Base-by-base conservation (phyloP, 2,797 vertebrate genomes). In the Chaunax sp. region DNA sequence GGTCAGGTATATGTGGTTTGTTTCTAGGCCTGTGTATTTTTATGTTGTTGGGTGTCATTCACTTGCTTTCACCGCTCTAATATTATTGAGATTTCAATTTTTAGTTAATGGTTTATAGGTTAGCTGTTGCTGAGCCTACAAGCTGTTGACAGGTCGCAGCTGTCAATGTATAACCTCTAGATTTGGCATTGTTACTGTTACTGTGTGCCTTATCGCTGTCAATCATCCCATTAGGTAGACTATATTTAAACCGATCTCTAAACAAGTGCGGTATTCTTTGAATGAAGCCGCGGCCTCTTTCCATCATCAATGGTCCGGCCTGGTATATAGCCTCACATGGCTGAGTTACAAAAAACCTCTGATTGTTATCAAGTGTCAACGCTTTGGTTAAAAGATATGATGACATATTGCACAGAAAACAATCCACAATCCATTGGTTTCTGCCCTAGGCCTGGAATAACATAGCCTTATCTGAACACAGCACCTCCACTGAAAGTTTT, bases 141-240 rank as follows among this genome's bases (percentile, higher is more conserved):
- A 64, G 55, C 56, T 55, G 47, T 44, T 49, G 20, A 56, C 72
- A 43, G 3, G 12, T 45, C 23, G 9, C 49, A 64, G 47, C 60
- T 63, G 45, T 6, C 13, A 89, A 71, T 81, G 47, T 79, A 69
- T 83, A 80, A 78, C 80, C 11, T 25, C 0, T 5, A 37, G 43
- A 18, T 60, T 20, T 53, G 55, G 12, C 41, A 22, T 52, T 55
- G 50, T 41, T 12, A 10, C 12, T 20, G 4, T 18, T 35, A 30
- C 25, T 1, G 15, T 19, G 59, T 78, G 73, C 55, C 15, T 74
- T 76, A 75, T 79, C 64, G 14, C 20, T 38, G 40, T 20, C 11
- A 43, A 20, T 23, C 26, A 4, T 16, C 28, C 26, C 45, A 38
- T 50, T 38, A 41, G 15, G 11, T 1, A n/a, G 15, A 10, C 50